phyloP scores from a whole-genome alignment of 2,113 vertebrate species.

The Gymnarchus niloticus region DNA sequence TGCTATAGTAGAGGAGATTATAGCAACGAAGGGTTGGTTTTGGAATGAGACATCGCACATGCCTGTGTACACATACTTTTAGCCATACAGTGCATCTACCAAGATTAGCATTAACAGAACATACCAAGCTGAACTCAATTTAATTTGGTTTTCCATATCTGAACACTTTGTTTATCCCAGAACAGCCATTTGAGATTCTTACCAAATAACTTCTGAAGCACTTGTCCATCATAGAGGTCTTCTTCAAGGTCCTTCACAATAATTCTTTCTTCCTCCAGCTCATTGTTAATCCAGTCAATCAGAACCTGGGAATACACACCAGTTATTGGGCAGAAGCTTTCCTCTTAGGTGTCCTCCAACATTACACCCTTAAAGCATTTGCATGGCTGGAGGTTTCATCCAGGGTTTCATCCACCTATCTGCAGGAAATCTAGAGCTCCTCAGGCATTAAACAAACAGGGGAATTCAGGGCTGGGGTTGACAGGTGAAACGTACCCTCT shows the following conservation, averaged over 20 bases:
- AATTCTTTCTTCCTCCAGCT: conserved; percentile 89
- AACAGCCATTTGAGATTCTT: conserved; percentile 41
- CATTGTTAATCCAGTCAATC: conserved; percentile 92
- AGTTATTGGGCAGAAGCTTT: background rate
- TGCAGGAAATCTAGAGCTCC: background rate
- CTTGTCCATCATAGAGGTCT: conserved; percentile 93
- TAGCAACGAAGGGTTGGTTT: no score
- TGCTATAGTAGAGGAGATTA: no score
- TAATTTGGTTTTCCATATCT: no score
- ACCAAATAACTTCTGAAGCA: conserved; percentile 95
- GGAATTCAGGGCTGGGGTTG: background rate
- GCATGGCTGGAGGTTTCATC: background rate
- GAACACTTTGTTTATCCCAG: background rate
- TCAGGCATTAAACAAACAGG: background rate
- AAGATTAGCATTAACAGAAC: no score
- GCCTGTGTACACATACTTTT: no score
- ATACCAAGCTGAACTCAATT: no score
- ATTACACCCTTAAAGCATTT: background rate
- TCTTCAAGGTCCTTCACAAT: conserved; percentile 95
- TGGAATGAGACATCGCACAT: no score
- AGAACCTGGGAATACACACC: conserved; percentile 67
- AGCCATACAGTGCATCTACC: no score
- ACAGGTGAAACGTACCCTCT: conserved; percentile 71
- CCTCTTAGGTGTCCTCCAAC: background rate
- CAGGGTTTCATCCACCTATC: background rate